A percentile compares a stretch with the other conserved stretches of the same genome.
These are phyloP conservation scores for Gasterosteus nipponicus DNA, from an alignment of 2,113 vertebrate genomes.

Conservation along the genomic window DNA sequence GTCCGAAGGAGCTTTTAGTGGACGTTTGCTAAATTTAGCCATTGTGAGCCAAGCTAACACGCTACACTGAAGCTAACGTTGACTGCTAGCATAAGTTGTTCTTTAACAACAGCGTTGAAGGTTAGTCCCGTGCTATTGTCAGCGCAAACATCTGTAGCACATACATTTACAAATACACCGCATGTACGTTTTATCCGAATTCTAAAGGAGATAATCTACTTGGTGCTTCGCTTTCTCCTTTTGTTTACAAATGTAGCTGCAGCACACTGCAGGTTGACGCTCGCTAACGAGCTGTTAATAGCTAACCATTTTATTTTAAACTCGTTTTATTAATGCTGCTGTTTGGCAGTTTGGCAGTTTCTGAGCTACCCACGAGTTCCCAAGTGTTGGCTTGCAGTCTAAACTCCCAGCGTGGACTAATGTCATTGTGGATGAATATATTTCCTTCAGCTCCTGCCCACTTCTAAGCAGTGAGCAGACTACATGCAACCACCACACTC, in stretches of 20 bases:
- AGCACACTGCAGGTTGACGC: conserved; percentile 12
- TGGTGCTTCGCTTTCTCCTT: conserved; percentile 21
- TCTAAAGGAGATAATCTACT: background rate
- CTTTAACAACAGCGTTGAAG: background rate
- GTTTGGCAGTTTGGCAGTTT: background rate
- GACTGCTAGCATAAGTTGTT: conserved; percentile 40
- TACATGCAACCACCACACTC: background rate
- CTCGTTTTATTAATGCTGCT: background rate
- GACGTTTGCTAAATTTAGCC: conserved; percentile 69
- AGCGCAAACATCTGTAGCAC: background rate
- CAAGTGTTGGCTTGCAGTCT: background rate
- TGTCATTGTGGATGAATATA: background rate
- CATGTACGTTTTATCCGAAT: background rate
- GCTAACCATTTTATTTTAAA: background rate
- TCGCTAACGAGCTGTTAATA: conserved; percentile 8
- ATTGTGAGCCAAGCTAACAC: conserved; percentile 41
- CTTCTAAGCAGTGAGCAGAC: background rate
- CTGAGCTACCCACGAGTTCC: no score
- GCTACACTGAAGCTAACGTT: conserved; percentile 35
- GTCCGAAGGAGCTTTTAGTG: conserved; percentile 20
- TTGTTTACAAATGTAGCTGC: conserved; percentile 74
- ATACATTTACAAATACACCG: fast-evolving
- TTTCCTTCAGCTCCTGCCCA: background rate
- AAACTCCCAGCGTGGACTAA: background rate
- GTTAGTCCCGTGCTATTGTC: background rate